These are phyloP conservation scores for Rhopalosiphum nymphaeae DNA, from an alignment of 2,888 invertebrate species.

Conservation along the genomic window DNA sequence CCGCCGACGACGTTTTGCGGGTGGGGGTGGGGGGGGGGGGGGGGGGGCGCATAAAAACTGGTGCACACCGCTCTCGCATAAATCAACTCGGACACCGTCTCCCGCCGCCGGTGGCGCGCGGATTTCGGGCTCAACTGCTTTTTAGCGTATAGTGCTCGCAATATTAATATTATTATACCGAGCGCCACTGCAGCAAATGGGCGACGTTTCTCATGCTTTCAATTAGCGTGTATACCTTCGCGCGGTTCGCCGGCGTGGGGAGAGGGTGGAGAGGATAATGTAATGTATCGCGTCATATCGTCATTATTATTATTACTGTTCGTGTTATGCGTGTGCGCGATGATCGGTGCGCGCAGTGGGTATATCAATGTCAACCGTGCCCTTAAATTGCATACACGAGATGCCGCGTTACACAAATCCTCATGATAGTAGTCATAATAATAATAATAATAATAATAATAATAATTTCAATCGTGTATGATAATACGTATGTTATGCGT, in stretches of 20 bases:
- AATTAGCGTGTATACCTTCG: not conserved
- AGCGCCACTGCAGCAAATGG: not conserved
- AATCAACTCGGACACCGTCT: constrained; percentile 4
- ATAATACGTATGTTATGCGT: not conserved
- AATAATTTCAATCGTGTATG: not conserved
- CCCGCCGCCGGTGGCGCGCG: not conserved
- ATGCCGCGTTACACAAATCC: constrained; percentile 11
- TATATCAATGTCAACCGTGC: constrained; percentile 19
- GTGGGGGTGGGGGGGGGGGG: not conserved
- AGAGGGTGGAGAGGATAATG: not conserved
- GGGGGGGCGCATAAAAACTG: not conserved
- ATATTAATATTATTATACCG: not conserved
- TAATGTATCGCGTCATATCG: not conserved
- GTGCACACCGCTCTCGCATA: not conserved
- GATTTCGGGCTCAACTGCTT: constrained; percentile 15
- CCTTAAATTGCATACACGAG: constrained; percentile 23
- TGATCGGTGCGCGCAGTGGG: not conserved
- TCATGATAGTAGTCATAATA: not conserved
- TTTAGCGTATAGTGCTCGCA: not conserved
- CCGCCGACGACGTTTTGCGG: not conserved
- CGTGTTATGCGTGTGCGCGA: not conserved
- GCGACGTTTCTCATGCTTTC: not conserved
- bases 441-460: not conserved
- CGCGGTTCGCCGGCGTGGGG: not conserved
- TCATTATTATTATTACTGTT: not conserved